Conservation (phyloP, 2,888 invertebrate genomes). For the Stegophylla sp. region DNA sequence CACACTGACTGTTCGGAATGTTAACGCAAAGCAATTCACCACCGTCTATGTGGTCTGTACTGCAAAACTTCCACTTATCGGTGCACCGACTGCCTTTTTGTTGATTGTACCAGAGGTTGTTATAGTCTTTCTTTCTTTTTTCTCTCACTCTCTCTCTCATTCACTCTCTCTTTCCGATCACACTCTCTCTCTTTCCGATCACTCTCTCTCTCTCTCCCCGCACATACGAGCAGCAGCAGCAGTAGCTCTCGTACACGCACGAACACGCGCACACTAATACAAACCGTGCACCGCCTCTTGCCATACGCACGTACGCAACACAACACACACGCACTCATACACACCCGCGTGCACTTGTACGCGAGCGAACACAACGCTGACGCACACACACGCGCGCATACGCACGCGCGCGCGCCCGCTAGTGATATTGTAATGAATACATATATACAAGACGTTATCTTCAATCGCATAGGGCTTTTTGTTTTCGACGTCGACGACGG, state of each 20-base stretch:
- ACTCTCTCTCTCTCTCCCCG: background rate
- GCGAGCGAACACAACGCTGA: background rate
- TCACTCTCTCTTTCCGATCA: background rate
- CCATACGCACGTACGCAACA: background rate
- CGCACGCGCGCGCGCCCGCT: background rate
- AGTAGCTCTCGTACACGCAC: background rate
- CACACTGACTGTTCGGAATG: slow-evolving; percentile 19
- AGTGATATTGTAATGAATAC: background rate
- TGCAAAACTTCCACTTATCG: slow-evolving; percentile 43
- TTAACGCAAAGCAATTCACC: slow-evolving; percentile 16
- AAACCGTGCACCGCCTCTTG: background rate
- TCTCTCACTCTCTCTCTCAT: background rate
- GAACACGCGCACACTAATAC: background rate
- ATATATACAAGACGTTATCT: slow-evolving; percentile 22
- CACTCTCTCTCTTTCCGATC: background rate
- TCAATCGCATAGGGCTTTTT: slow-evolving; percentile 23
- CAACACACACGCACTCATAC: background rate
- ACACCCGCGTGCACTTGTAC: background rate
- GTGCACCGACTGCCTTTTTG: slow-evolving; percentile 29
- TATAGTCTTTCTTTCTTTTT: background rate
- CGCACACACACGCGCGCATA: background rate
- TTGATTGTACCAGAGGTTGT: slow-evolving; percentile 26
- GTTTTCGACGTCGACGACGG: background rate
- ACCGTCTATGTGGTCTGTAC: slow-evolving; percentile 49
- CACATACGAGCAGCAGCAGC: background rate